Conservation (phyloP, 2,888 invertebrate species). For the Encarsia formosa region DNA sequence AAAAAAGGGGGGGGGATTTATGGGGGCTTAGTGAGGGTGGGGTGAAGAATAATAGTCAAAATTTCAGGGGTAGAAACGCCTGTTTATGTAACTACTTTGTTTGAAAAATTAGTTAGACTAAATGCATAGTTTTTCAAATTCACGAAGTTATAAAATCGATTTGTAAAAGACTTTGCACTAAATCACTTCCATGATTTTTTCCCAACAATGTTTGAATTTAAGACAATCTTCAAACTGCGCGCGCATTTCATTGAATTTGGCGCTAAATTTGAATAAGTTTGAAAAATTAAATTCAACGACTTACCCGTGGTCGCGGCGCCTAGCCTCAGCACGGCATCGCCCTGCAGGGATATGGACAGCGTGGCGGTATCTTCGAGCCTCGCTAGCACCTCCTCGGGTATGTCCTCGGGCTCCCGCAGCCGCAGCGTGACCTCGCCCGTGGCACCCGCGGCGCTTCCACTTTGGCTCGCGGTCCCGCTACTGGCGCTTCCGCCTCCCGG, state of each 20-base stretch:
- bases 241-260: no score
- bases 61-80: no score
- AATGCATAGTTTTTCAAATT: no score
- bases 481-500: slow-evolving; percentile 45
- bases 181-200: neutral
- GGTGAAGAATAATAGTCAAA: no score
- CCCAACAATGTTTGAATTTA: neutral
- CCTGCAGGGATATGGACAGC: slow-evolving; percentile 49
- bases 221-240: neutral
- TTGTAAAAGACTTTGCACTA: no score
- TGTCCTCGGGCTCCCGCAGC: slow-evolving; percentile 50
- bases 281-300: slow-evolving; percentile 14
- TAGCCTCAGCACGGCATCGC: slow-evolving; percentile 49
- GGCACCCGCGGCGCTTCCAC: slow-evolving; percentile 37
- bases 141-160: no score
- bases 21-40: no score
- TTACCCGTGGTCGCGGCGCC: slow-evolving; percentile 48
- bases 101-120: no score
- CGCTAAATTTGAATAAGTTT: neutral
- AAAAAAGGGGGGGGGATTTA: no score
- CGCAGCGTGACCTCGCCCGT: slow-evolving; percentile 48
- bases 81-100: no score
- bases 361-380: slow-evolving; percentile 50
- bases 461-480: slow-evolving; percentile 45
- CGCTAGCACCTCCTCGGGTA: slow-evolving; percentile 50